Base-by-base conservation (phyloP, 2,113 vertebrate species). In the Takifugu bimaculatus region DNA sequence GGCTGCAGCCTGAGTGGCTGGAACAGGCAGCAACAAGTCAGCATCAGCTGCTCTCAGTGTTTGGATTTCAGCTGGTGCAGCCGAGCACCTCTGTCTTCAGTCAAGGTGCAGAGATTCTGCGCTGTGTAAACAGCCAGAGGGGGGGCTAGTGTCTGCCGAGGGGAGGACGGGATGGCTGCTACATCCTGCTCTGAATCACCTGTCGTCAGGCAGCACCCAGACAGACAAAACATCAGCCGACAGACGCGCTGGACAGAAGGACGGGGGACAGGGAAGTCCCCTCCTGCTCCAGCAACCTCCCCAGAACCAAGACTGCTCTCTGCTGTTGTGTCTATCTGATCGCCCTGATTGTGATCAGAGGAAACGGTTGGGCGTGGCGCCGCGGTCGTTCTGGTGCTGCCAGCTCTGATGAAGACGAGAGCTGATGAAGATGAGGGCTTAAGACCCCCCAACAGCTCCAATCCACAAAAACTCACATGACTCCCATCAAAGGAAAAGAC, bases 131-230 rank as follows among this genome's bases (percentile, higher is more conserved):
- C 45, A 77, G 63, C 48, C 29, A 25, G 27, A 44, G 65, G 62
- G 58, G 70, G 43, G 28, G 54, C 72, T 58, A 57, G 65, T 59
- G 43, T 44, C 39, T 29, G 62, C 48, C 50, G 50, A 25, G 72
- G 57, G 6, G 53, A 53, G 62, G 68, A 77, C 20, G 59, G 70
- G 39, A 62, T 70, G 54, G 47, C 48, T 13, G 45, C 42, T 35
- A 48, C 75, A 25, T 29, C 57, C 70, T 9, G 49, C 75, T 65
- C 48, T 70, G 77, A 79, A 49, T 80, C 83, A 81, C 60, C 81
- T 68, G 59, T 13, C 71, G 59, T 13, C 71, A 50, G 3, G 50
- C 69, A 39, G 63, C 48, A 10, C 42, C 78, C 72, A 68, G 49
- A 85, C 85, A 79, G 0, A 52, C 60, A 65, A 42, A 82, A 79